Base-by-base conservation (phyloP, 2,888 invertebrate species). In the Tineola bisselliella region DNA sequence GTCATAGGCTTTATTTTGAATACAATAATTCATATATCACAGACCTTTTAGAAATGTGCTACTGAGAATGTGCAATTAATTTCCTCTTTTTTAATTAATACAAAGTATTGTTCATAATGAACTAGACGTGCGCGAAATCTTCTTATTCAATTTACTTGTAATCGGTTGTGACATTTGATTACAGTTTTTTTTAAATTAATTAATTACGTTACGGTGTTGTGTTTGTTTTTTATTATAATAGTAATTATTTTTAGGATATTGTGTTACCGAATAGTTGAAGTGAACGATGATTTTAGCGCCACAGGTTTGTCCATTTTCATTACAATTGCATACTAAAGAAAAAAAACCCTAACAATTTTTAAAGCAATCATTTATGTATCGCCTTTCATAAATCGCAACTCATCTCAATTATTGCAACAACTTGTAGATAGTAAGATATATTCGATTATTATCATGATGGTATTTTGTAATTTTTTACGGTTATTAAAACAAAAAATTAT, bases 51-150 rank as follows among this genome's bases (percentile, higher is more conserved):
- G 15, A 58, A 58, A 33, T 58, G 58, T 58, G 33, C 33, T 17
- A 33, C 58, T 33, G 33, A 58, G 58, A 58, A 58, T 58, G 58
- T 58, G 58, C 13, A 31, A 15, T 58, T 31, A 31, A 58, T 33
- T 58, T 58, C 33, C 58, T 33, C 33, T 33, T 58, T 58, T 58
- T 33, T 58, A 10, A 33, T 58, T 58, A 58, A 31, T 58, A 33
- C 33, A 58, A 58, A 33, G 58, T 58, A 33, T 33, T n/a, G 33
- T 19, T 58, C 12, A 58, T 33, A 58, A 56, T 56, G 19, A 58
- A 58, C 33, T 33, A 33, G 58, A 58, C 58, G 58, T 58, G 58
- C 33, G 33, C 30, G 15, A 12, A 25, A 54, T 19, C 25, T 54
- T 17, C 18, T 18, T 3, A 3, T 48, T 48, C 2, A 18, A 48